Evolutionary conservation across 2,797 vertebrate genomes (phyloP), one percentile per base, ranked within the genome.

Genomic region (Helarctos malayanus): DNA sequence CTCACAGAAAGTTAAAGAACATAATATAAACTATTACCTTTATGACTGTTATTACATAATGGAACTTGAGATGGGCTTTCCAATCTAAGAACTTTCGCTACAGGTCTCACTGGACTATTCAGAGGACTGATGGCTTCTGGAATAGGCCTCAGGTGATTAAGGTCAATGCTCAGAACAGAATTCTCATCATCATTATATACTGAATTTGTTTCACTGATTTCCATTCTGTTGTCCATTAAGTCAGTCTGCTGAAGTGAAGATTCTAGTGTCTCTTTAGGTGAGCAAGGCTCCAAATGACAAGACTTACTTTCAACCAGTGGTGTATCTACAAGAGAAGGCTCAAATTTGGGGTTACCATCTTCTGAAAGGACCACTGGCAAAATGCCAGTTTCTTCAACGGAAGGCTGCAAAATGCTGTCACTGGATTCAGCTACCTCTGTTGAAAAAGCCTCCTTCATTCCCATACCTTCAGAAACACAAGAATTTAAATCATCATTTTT

Each of bases 101-200:
- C 96, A 29, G 99, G 98, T 85, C 99, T 99, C 49, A 99, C 96
- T 0, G 99, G 99, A 97, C 99, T 99, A 98, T 99, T 99, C 94
- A 99, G 98, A 38, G 99, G 99, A 97, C 99, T 99, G 96, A 99
- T 99, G 68, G 98, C 98, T 86, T 99, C 99, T 0, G 99, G 99
- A 98, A 99, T 99, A 54, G 97, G 98, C 95, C 99, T 99, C 97
- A 99, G 98, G 59, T 98, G 99, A 98, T 98, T 99, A 91, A 99
- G 98, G 52, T 99, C 99, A 97, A 99, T 99, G 92, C 99, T 99
- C 98, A 99, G 99, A 99, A 99, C 99, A 38, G 99, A 99, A 98
- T 99, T 99, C 76, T 99, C 99, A 95, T 99, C 99, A 21, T 99
- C 99, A 94, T 98, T 94, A 95, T 98, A 96, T 85, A 98, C 13